A percentile compares a stretch with the other conserved stretches of the same genome.
These are phyloP conservation scores for Linepithema humile DNA, from an alignment of 1,140 invertebrate species.

Conservation along the genomic window DNA sequence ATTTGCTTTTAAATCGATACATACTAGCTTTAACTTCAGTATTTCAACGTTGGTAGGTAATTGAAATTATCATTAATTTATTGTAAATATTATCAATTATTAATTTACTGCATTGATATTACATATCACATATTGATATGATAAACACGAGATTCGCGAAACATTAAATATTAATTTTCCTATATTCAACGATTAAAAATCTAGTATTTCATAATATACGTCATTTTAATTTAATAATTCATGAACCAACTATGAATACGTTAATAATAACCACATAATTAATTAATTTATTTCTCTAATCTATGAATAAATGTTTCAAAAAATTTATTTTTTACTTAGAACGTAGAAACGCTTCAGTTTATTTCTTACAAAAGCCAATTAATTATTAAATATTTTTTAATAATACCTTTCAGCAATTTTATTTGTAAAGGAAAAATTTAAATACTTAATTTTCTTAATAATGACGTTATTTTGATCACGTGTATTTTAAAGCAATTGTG, in stretches of 20 bases:
- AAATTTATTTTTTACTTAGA: not conserved
- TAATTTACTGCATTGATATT: conserved; percentile 12
- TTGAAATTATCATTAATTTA: conserved; percentile 46
- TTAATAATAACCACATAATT: not conserved
- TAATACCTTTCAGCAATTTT: not conserved
- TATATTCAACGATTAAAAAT: conserved; percentile 19
- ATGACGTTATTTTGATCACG: not conserved
- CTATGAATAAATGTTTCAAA: not conserved
- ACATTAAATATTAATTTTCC: conserved; percentile 37
- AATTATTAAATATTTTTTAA: not conserved
- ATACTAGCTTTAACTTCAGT: not conserved
- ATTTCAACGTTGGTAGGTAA: not conserved
- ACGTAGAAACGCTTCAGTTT: not conserved
- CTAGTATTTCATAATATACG: not conserved
- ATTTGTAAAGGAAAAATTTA: not conserved
- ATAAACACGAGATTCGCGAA: not conserved
- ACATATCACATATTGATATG: not conserved
- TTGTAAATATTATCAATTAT: conserved; percentile 24
- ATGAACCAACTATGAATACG: not conserved
- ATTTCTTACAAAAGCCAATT: not conserved
- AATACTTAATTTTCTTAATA: not conserved
- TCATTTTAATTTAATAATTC: conserved; percentile 10
- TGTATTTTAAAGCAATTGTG: not conserved
- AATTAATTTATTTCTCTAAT: not conserved
- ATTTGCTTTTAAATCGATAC: not conserved